Evolutionary conservation across 2,888 invertebrate genomes (phyloP), one percentile per base, ranked within the genome.

Genomic region (Cataglyphis cursor): DNA sequence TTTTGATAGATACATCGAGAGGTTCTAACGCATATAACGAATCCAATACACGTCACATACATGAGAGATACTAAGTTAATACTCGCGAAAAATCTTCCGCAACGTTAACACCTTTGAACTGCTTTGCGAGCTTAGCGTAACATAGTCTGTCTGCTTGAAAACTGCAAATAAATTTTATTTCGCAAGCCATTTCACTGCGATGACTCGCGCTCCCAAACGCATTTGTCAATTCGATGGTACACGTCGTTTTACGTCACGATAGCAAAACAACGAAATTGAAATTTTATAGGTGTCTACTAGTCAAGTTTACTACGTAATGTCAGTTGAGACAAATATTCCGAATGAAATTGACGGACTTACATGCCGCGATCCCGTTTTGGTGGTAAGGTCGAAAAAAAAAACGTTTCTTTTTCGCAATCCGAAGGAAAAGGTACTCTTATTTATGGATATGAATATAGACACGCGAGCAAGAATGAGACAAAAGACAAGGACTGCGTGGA

Each of bases 371-470:
- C 24, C 18, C 10, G 51, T 68, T 41, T 38, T 12, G 28, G 66
- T 8, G 18, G 35, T 54, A 70, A 3, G 59, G 31, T 1, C 41
- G 41, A 70, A 76, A 24, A 9, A 76, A 24, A 9, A 38, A 8
- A 4, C 24, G 4, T 5, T 15, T 57, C 44, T 65, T 9, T 62
- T 9, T 62, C 61, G 18, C 31, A 44, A 28, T 28, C 3, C 18
- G 18, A 51, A 44, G 44, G 31, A 31, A 80, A 80, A 73, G 24
- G 59, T 48, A 44, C 12, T 48, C 44, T 59, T 74, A 74, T 48
- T 73, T 80, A 73, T 80, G 38, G 59, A 73, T n/a, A 59, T 59
- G 44, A 78, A 78, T 59, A 78, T 35, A 78, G 44, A 73, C 15
- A 62, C 51, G 68, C 18, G 35, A 24, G 21, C n/a, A 51, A 51